Base-by-base conservation (phyloP, 2,888 invertebrate species). In the Pollenia amentaria region DNA sequence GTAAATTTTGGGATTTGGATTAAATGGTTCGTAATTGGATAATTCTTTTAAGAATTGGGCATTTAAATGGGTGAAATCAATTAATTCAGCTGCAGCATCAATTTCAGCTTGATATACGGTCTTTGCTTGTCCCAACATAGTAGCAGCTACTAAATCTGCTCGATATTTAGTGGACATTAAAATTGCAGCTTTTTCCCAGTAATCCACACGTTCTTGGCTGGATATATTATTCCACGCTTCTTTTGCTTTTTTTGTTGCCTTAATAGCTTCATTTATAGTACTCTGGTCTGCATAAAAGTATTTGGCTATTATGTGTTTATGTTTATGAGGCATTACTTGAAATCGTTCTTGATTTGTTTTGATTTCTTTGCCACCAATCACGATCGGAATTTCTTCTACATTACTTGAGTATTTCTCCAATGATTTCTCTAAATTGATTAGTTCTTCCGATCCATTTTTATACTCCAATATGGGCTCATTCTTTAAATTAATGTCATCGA, bases 101-200 rank as follows among this genome's bases (percentile, higher is more conserved):
- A 99, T 98, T 94, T 99, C 99, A 1, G 99, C 99, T 93, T 99
- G 99, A 78, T 97, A 95, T 0, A 96, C 96, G 3, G 97, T 98
- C 94, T 99, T 99, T 3, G 97, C 95, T 94, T 99, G 99, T 0
- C 99, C 99, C 42, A 99, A 94, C 98, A 99, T 99, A 0, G 98
- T 99, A 1, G 99, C 95, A 0, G 99, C 99, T 92, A 99, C 97
- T 78, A 99, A 94, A 76, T 96, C 95, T 92, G 97, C 97, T 73
- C 99, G 95, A 93, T 98, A 97, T 90, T 96, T 96, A 4, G 95
- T 96, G 0, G 97, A 96, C 95, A 99, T 97, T 87, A 99, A 92
- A 88, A 97, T 96, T 0, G 99, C 99, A 12, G 99, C 99, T 87
- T 94, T 95, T 42, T 96, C 94, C 96, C 97, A 97, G 89, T 98